Evolutionary conservation across 2,888 invertebrate genomes (phyloP), one percentile per base, ranked within the genome.

Genomic region (Hyposoter didymator): DNA sequence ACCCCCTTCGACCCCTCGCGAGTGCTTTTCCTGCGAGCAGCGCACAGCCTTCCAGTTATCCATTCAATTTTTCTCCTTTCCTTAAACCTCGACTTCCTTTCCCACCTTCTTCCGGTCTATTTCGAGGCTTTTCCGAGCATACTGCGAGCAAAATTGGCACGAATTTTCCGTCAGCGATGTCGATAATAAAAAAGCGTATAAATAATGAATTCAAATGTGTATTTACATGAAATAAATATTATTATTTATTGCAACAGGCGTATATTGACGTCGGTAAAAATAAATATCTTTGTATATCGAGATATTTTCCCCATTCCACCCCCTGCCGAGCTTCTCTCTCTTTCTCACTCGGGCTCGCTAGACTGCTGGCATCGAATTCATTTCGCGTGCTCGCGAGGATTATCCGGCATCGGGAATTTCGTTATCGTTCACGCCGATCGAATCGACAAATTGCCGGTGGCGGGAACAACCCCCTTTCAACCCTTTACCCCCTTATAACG

Each of bases 361-460:
- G 64, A 17, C 17, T 55, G 22, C 17, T 55, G 69, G 59, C 86
- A 86, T 85, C 85, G 85, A 88, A 90, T 89, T 90, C 88, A 85
- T 88, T 90, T 88, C 88, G 89, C 88, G 89, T 88, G 89, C 86
- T 87, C 83, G 84, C 85, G 82, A 79, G 89, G 88, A 90, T 90
- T 89, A 90, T 88, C 86, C 87, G 69, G 83, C 87, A 88, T 89
- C 87, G 89, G 82, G 86, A 89, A 89, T 89, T 89, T 88, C 88
- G 89, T 90, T 90, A 90, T 89, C 90, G 87, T 73, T 85, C 80
- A 87, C 88, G 87, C 84, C 89, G 90, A 90, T 90, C 90, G 88
- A 89, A 89, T 88, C 88, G 89, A 88, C 90, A 90, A 90, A 90
- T 90, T 89, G 89, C 87, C 87, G 88, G 78, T 87, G 81, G 86